A percentile compares a stretch with the other conserved stretches of the same genome.
phyloP scores from a whole-genome alignment of 37 sponge, comb jelly and placozoan genomes.

The Oscarella lobularis region DNA sequence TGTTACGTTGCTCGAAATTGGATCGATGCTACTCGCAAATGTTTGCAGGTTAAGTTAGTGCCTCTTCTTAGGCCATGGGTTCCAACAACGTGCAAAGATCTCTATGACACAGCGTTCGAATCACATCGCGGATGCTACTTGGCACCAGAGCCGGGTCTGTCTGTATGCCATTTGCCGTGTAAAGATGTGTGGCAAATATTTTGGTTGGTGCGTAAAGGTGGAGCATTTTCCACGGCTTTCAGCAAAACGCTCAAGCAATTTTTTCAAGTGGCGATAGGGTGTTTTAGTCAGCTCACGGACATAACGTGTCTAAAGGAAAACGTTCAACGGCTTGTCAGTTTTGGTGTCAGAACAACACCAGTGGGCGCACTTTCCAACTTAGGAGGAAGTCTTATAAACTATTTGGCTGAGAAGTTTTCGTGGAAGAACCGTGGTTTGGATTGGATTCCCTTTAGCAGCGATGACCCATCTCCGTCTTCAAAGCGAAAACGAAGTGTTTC shows the following conservation, averaged over 20 bases:
- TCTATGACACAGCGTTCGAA: conserved; percentile 17
- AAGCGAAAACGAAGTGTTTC: not conserved
- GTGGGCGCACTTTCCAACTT: not conserved
- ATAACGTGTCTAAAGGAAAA: not conserved
- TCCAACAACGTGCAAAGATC: conserved; percentile 13
- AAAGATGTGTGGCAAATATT: conserved; percentile 6
- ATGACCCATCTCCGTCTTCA: not conserved
- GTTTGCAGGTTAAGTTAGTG: conserved; percentile 23
- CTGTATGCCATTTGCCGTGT: conserved; percentile 15
- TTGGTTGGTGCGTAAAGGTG: conserved; percentile 13
- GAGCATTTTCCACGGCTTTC: conserved; percentile 5
- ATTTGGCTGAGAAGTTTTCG: not conserved
- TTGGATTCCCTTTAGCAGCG: not conserved
- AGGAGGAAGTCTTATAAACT: not conserved
- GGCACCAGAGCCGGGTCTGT: conserved; percentile 11
- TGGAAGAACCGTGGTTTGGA: not conserved
- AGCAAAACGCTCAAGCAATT: conserved; percentile 19
- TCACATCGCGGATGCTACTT: conserved; percentile 21
- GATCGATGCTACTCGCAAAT: conserved; percentile 24
- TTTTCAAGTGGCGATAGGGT: conserved; percentile 8
- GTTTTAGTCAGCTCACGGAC: not conserved
- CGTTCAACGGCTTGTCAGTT: not conserved
- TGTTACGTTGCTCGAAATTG: conserved; percentile 10
- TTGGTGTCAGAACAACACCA: not conserved
- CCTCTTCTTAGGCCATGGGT: conserved; percentile 25